Conservation (phyloP, 2,113 vertebrate species). For the Leiothrix lutea region DNA sequence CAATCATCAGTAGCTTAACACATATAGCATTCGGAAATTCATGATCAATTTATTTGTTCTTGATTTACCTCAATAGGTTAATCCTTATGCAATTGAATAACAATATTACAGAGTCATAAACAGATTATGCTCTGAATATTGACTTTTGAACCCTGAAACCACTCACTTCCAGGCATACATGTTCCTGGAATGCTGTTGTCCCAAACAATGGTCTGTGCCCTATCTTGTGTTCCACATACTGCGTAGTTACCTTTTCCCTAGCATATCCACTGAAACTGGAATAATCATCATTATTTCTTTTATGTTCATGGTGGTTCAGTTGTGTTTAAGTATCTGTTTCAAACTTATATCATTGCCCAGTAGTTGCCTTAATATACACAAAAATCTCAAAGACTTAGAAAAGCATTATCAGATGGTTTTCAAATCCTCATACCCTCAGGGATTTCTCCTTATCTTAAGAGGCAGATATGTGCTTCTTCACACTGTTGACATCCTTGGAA, state of each 20-base stretch:
- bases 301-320: background rate
- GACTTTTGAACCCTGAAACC: background rate
- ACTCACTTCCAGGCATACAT: background rate
- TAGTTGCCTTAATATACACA: background rate
- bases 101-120: background rate
- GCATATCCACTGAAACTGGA: background rate
- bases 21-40: background rate
- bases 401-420: background rate
- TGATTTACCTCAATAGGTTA: background rate
- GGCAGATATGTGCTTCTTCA: background rate
- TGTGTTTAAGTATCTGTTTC: background rate
- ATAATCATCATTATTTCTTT: background rate
- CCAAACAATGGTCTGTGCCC: background rate
- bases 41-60: background rate
- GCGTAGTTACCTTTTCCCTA: background rate
- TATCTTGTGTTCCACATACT: background rate
- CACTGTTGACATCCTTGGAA: background rate
- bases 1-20: background rate
- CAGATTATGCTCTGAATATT: background rate
- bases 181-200: background rate
- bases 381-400: background rate
- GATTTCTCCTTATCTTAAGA: background rate
- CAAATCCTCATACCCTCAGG: background rate
- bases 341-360: background rate
- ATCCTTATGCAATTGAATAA: background rate